These are phyloP conservation scores for Masnerella sp. DNA, from an alignment of 2,888 invertebrate species.

Conservation along the genomic window DNA sequence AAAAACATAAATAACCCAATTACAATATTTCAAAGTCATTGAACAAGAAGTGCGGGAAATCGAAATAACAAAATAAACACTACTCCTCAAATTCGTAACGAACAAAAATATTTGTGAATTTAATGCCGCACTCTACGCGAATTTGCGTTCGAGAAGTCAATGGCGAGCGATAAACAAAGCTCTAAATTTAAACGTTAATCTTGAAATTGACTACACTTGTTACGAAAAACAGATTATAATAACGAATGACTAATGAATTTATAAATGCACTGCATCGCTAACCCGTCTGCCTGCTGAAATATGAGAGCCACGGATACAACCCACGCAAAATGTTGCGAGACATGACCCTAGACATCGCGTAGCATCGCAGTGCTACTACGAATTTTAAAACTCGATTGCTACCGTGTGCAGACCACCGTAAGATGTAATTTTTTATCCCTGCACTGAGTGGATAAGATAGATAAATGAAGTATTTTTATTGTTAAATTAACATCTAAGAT, in stretches of 20 bases:
- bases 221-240: slow-evolving; percentile 41
- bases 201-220: slow-evolving; percentile 27
- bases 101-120: slow-evolving; percentile 1
- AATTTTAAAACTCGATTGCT: slow-evolving; percentile 55
- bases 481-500: too few relatives aligned
- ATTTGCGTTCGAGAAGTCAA: slow-evolving; percentile 10
- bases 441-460: slow-evolving; percentile 9
- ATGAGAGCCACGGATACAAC: slow-evolving; percentile 49
- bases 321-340: slow-evolving; percentile 56
- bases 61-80: too few relatives aligned
- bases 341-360: slow-evolving; percentile 52
- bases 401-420: slow-evolving; percentile 30
- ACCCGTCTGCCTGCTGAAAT: slow-evolving; percentile 20
- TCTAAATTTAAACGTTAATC: slow-evolving; percentile 42
- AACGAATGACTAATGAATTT: slow-evolving; percentile 54
- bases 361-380: slow-evolving; percentile 40
- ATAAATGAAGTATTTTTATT: too few relatives aligned
- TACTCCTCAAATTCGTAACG: too few relatives aligned
- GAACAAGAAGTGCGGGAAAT: too few relatives aligned
- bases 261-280: slow-evolving; percentile 36
- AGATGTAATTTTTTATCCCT: slow-evolving; percentile 14
- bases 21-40: too few relatives aligned
- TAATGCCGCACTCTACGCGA: background rate
- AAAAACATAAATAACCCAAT: too few relatives aligned
- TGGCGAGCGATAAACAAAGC: slow-evolving; percentile 28